Evolutionary conservation across 2,113 vertebrate genomes (phyloP).

Genomic region (Columba janthina): DNA sequence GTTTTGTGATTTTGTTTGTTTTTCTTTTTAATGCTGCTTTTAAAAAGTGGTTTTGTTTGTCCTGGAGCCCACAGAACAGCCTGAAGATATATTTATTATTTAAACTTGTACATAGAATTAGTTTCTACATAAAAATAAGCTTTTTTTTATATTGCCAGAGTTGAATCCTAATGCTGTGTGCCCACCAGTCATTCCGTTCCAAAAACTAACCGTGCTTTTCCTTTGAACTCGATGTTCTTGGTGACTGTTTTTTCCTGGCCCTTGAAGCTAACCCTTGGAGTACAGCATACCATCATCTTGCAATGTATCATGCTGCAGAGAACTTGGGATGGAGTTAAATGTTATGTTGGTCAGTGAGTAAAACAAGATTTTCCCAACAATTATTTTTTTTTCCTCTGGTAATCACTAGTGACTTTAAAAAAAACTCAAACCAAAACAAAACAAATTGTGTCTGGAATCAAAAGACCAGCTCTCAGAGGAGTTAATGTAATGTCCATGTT

Average conservation of each 20-base stretch:
- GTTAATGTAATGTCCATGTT: conserved; percentile 35
- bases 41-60: neutral
- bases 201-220: neutral
- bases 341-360: conserved; percentile 17
- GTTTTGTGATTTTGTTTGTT: neutral
- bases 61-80: neutral
- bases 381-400: conserved; percentile 34
- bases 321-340: conserved; percentile 36
- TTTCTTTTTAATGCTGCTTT: neutral
- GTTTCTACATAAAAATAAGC: neutral
- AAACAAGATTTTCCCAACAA: conserved; percentile 59
- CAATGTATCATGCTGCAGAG: neutral
- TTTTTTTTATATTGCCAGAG: neutral
- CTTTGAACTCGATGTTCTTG: conserved; percentile 10
- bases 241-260: neutral
- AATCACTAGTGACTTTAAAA: conserved; percentile 47
- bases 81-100: neutral
- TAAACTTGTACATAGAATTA: neutral
- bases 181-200: neutral
- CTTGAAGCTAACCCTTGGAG: neutral
- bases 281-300: neutral
- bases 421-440: neutral
- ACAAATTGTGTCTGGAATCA: conserved; percentile 52
- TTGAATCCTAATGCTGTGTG: neutral
- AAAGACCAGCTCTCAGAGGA: conserved; percentile 70